Base-by-base conservation (phyloP, 2,888 invertebrate species). In the Xestia sexstrigata region DNA sequence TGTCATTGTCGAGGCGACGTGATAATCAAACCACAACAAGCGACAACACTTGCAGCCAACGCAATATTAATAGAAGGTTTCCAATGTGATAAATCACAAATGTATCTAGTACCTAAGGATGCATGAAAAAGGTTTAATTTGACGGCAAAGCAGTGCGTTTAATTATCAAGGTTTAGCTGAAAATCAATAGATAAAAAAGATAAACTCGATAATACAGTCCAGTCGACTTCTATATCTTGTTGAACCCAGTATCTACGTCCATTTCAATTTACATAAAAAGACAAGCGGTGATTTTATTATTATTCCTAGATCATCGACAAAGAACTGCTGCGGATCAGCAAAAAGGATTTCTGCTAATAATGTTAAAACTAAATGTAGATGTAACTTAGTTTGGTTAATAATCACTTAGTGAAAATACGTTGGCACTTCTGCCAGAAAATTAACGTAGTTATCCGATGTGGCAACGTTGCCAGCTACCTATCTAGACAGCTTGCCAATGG, bases 401-500 rank as follows among this genome's bases (percentile, higher is more conserved):
- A 84, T 84, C 85, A 85, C 85, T 87, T 87, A 81, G 85, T 71
- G 75, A 76, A 84, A 78, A 78, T 81, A 83, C 63, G 85, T 76
- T 85, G 83, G 87, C 87, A 78, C 63, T 81, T 76, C 72, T 85
- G 81, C 81, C 76, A 84, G 85, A 87, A 84, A 87, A 78, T 86
- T 85, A 84, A 84, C 85, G 87, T 81, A 67, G 75, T 76, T 85
- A 84, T 81, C 87, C 30, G 85, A 85, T 87, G 85, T 84, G 85
- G 87, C 82, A 76, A 69, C 55, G 75, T 30, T 87, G 87, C 85
- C 78, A 84, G 85, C 66, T 70, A 71, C 62, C 71, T 83, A 80
- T 84, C 74, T 78, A 75, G 81, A 65, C 20, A 30, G 52, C 77
- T 76, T 78, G 85, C 85, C 81, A 87, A 80, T 74, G 39, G 60